phyloP scores from a whole-genome alignment of 2,888 invertebrate genomes.

The Marronus borbonicus region DNA sequence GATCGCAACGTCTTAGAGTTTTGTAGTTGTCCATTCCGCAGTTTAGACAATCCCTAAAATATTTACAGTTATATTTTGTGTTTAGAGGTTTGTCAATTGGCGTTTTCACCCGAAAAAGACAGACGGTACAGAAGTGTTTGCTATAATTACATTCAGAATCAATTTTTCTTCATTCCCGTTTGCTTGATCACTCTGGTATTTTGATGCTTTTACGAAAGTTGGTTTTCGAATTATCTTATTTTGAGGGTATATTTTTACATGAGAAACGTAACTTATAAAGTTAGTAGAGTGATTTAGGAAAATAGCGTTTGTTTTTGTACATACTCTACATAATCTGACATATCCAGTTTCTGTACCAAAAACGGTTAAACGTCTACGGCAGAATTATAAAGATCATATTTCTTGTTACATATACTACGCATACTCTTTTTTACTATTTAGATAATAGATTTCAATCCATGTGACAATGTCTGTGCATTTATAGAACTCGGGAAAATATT shows the following conservation, averaged over 20 bases:
- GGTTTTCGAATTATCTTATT: conserved; percentile 60
- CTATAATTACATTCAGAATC: conserved; percentile 74
- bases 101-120: conserved; percentile 74
- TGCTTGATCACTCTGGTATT: conserved; percentile 37
- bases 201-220: conserved; percentile 58
- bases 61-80: background rate
- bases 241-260: conserved; percentile 71
- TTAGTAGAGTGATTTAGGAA: conserved; percentile 71
- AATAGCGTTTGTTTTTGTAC: conserved; percentile 71
- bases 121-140: conserved; percentile 73
- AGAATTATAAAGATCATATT: background rate
- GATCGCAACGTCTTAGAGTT: conserved; percentile 72
- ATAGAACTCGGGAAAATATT: conserved; percentile 76
- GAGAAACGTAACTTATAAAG: conserved; percentile 74
- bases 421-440: conserved; percentile 70
- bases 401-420: background rate
- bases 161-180: conserved; percentile 56
- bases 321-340: conserved; percentile 72
- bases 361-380: conserved; percentile 73
- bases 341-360: conserved; percentile 77
- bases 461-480: conserved; percentile 72
- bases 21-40: conserved; percentile 70
- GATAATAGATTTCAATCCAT: conserved; percentile 74
- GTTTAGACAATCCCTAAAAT: conserved; percentile 71
- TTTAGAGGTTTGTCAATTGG: background rate